Base-by-base conservation (phyloP, 2,797 vertebrate genomes). In the Pseudocheirus occidentalis region DNA sequence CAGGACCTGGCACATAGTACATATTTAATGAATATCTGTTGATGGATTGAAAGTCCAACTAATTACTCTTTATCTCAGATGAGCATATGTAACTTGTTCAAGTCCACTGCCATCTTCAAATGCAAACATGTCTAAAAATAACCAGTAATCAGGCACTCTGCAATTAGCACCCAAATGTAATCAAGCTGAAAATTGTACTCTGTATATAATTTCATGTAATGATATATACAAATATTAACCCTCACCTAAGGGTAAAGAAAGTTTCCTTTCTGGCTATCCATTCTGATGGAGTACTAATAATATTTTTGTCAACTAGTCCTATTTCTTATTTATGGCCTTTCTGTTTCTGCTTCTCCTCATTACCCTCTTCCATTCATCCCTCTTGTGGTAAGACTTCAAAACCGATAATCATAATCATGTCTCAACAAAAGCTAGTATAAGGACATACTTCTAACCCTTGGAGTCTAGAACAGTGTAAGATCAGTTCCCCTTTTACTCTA, bases 81-180 rank as follows among this genome's bases (percentile, higher is more conserved):
- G 92, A 50, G 73, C 53, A 29, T 40, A 7, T 55, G 55, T 81
- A 92, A 92, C 11, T 58, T n/a, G 27, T 40, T 92, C 27, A 89
- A n/a, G 29, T 55, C 52, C 92, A 92, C 21, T 73, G n/a, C 66
- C 11, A 91, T n/a, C 55, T 55, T n/a, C 24, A 94, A 92, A 66
- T n/a, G 54, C 28, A 93, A 14, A 81, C 24, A 9, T 46, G 54
- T 91, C 29, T 27, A 55, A 87, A 54, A 93, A 52, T n/a, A 21
- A n/a, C 0, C n/a, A 90, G 87, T 59, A 90, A 95, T 93, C 50
- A 24, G 50, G 93, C 90, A 55, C 55, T 50, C 13, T 58, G 54
- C 31, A 94, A 66, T 91, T 93, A 94, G 73, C 66, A 96, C 96
- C 93, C 92, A 92, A 0, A 29, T 5, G 56, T 92, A 96, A 93